A percentile compares a stretch with the other conserved stretches of the same genome.
Evolutionary conservation across 30 jellyfish, hydroid and myxozoan species (phyloP).

Genomic region (Haliclystus octoradiatus): DNA sequence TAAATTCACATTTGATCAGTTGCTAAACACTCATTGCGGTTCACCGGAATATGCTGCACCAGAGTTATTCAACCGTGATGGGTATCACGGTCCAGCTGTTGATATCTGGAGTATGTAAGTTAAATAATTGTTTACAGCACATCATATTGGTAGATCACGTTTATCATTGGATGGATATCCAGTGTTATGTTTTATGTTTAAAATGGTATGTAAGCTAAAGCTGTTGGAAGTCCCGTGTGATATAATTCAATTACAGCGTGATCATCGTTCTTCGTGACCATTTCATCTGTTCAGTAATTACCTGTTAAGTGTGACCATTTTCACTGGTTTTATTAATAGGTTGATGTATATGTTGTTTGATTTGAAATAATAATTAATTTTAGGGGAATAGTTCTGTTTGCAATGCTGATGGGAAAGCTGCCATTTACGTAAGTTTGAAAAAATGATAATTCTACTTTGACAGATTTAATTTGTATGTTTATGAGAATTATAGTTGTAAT

Average conservation of each 20-base stretch:
- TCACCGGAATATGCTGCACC: conserved; percentile 84
- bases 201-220: not conserved
- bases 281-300: too few relatives aligned
- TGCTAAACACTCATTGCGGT: conserved; percentile 61
- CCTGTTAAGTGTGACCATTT: too few relatives aligned
- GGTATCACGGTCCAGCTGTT: conserved; percentile 65
- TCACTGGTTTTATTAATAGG: too few relatives aligned
- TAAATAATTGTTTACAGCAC: not conserved
- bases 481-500: too few relatives aligned
- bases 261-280: too few relatives aligned
- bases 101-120: conserved; percentile 81
- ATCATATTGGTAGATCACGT: not conserved
- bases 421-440: conserved; percentile 48
- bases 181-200: not conserved
- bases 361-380: too few relatives aligned
- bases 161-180: too few relatives aligned
- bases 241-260: too few relatives aligned
- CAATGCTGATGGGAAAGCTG: conserved; percentile 53
- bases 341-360: too few relatives aligned
- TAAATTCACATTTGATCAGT: conserved; percentile 31
- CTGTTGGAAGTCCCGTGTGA: too few relatives aligned
- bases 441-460: too few relatives aligned
- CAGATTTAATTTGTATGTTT: not conserved
- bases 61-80: conserved; percentile 55
- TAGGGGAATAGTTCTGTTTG: conserved; percentile 71